phyloP scores from a whole-genome alignment of 2,888 invertebrate genomes.

The Sceliomorpha sp. region DNA sequence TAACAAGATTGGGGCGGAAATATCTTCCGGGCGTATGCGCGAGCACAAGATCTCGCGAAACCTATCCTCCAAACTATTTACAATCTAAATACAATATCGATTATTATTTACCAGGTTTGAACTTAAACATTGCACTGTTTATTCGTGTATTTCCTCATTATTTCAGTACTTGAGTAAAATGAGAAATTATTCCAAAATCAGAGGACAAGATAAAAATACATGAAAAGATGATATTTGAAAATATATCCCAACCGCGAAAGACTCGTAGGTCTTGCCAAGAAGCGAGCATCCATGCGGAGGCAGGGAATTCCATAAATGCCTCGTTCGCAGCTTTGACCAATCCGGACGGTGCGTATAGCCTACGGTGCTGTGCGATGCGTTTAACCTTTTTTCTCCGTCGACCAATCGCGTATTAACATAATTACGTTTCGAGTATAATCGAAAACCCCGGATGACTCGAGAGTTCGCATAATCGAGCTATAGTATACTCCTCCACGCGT shows the following conservation, averaged over 20 bases:
- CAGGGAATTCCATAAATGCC: conserved; percentile 42
- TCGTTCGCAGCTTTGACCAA: conserved; percentile 42
- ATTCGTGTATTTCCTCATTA: too few species aligned
- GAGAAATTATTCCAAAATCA: too few species aligned
- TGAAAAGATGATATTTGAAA: too few species aligned
- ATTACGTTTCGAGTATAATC: conserved; percentile 68
- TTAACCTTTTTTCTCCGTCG: conserved; percentile 75
- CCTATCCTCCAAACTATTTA: conserved; percentile 27
- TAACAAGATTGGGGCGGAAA: conserved; percentile 64
- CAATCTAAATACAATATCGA: too few species aligned
- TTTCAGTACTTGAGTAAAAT: too few species aligned
- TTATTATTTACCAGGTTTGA: too few species aligned
- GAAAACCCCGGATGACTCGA: conserved; percentile 20
- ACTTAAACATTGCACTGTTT: too few species aligned
- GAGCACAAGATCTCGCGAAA: conserved; percentile 16
- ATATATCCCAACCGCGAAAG: too few species aligned
- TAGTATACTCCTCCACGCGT: too few species aligned
- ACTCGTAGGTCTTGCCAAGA: too few species aligned
- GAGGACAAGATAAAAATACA: too few species aligned
- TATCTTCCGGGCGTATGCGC: conserved; percentile 32
- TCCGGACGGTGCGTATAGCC: conserved; percentile 64
- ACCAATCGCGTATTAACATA: conserved; percentile 80
- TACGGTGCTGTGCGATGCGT: conserved; percentile 73
- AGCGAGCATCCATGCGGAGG: too few species aligned
- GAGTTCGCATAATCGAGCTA: not conserved